Conservation (phyloP, 2,113 vertebrate species). For the Halcyon senegalensis region DNA sequence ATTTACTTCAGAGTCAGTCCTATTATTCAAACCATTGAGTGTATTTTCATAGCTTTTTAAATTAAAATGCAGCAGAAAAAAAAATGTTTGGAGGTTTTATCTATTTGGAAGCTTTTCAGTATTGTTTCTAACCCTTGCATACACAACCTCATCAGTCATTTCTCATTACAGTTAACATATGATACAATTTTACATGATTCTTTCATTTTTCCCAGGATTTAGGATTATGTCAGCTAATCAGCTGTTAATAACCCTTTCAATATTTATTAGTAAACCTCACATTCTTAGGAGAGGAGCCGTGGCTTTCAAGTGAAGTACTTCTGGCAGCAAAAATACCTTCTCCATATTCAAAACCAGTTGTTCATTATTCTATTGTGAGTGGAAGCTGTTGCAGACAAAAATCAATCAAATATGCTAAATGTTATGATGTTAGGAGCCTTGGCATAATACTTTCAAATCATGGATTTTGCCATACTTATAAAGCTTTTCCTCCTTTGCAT, state of each 20-base stretch:
- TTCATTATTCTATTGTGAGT: neutral
- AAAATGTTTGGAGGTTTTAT: neutral
- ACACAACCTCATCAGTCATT: neutral
- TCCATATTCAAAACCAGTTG: neutral
- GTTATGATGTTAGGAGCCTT: neutral
- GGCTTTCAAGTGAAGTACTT: neutral
- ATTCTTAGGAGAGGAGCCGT: neutral
- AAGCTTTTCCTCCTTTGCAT: neutral
- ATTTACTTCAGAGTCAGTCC: neutral
- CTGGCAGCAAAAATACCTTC: neutral
- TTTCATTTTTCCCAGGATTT: neutral
- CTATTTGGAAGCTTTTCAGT: neutral
- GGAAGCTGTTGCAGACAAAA: neutral
- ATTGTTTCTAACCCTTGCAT: neutral
- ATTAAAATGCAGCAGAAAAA: neutral
- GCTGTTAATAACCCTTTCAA: neutral
- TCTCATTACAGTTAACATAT: neutral
- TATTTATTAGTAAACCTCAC: neutral
- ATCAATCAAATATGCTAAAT: neutral
- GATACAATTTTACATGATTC: neutral
- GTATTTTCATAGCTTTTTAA: neutral
- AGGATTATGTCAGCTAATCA: neutral
- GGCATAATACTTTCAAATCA: neutral
- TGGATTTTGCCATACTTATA: neutral
- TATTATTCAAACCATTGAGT: neutral